phyloP scores from a whole-genome alignment of 2,113 vertebrate species.

The Pachyramphus minor region DNA sequence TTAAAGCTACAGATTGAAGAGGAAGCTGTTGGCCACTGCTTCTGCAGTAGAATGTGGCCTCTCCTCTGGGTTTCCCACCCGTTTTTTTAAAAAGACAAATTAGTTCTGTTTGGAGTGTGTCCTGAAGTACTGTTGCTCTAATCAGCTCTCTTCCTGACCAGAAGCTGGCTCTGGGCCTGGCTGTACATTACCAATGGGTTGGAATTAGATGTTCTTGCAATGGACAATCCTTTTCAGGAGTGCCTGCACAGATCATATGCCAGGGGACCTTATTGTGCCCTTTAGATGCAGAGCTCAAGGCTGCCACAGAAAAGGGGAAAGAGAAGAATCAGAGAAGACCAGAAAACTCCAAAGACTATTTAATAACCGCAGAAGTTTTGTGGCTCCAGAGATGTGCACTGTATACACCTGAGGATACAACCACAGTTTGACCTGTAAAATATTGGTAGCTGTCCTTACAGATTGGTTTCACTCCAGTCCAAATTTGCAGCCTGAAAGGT shows the following conservation, averaged over 20 bases:
- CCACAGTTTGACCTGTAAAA: constrained; percentile 43
- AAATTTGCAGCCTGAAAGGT: constrained; percentile 64
- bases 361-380: background rate
- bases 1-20: background rate
- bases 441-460: constrained; percentile 48
- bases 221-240: background rate
- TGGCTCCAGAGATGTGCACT: background rate
- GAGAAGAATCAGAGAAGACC: background rate
- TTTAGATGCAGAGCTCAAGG: background rate
- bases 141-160: background rate
- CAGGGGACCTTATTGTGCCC: background rate
- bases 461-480: constrained; percentile 45
- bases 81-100: background rate
- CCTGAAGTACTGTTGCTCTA: background rate
- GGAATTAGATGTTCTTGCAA: background rate
- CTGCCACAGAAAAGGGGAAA: background rate
- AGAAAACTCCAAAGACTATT: background rate
- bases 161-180: background rate
- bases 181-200: background rate
- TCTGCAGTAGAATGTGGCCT: background rate
- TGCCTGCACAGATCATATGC: background rate
- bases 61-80: background rate
- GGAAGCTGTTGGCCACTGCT: background rate
- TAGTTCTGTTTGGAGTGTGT: background rate
- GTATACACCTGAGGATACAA: background rate